phyloP scores from a whole-genome alignment of 2,797 vertebrate species.

The Arctocebus calabarensis region DNA sequence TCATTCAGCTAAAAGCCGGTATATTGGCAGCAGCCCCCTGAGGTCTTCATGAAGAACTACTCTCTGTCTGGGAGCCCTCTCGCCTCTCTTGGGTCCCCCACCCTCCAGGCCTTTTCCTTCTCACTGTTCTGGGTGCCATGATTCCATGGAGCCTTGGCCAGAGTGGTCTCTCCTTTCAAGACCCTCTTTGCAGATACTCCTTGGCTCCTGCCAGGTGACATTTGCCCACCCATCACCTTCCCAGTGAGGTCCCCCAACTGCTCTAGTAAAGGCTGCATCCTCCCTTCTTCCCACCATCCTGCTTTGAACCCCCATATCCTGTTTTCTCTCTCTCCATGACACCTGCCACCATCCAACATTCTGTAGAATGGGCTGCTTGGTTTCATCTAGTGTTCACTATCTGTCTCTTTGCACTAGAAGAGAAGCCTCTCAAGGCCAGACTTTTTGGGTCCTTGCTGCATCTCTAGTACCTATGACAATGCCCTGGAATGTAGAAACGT shows the following conservation, averaged over 20 bases:
- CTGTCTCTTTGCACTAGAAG: neutral
- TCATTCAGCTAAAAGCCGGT: neutral
- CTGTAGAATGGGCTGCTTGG: neutral
- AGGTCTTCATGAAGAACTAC: neutral
- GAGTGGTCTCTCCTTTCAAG: neutral
- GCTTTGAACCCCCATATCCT: fast-evolving
- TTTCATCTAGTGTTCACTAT: neutral
- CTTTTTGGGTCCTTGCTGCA: neutral
- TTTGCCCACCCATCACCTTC: neutral
- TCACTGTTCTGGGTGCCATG: neutral
- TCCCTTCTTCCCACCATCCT: neutral
- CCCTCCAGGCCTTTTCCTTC: neutral
- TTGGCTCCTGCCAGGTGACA: neutral
- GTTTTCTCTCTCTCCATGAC: neutral
- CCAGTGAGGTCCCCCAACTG: neutral
- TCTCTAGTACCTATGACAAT: neutral
- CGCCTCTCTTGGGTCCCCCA: neutral
- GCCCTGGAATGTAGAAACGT: fast-evolving
- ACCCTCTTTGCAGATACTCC: neutral
- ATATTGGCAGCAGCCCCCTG: neutral
- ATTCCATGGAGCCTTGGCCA: too few species aligned
- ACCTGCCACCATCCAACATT: neutral
- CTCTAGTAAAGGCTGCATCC: neutral
- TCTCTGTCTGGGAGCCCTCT: neutral
- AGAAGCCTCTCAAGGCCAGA: neutral